Conservation (phyloP, 2,113 vertebrate genomes). For the Chinchilla lanigera region DNA sequence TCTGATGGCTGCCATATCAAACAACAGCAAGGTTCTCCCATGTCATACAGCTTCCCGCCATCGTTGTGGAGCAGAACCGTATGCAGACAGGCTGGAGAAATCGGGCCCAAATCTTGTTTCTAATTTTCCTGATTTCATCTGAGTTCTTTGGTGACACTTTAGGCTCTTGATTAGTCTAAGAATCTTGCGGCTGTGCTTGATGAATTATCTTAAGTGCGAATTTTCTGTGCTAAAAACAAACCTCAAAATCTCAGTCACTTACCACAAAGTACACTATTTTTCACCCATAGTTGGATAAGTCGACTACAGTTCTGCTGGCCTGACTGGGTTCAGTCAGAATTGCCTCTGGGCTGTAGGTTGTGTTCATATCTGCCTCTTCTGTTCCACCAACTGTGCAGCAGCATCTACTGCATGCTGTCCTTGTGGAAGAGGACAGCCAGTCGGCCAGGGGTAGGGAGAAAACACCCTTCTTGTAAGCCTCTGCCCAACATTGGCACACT, state of each 20-base stretch:
- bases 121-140: slow-evolving; percentile 15
- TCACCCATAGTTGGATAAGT: background rate
- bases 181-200: background rate
- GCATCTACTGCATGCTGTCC: background rate
- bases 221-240: slow-evolving; percentile 37
- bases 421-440: background rate
- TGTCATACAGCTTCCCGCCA: background rate
- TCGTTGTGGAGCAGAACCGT: background rate
- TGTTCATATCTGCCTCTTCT: background rate
- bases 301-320: background rate
- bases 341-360: background rate
- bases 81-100: background rate
- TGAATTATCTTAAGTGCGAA: background rate
- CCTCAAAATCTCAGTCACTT: background rate
- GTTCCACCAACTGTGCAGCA: background rate
- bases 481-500: background rate
- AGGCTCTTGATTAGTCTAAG: slow-evolving; percentile 25
- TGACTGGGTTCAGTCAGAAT: background rate
- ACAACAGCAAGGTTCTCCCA: background rate
- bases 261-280: background rate
- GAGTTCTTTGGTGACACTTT: slow-evolving; percentile 12
- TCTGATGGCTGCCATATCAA: background rate
- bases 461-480: background rate
- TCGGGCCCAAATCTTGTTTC: background rate
- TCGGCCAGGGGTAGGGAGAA: background rate